Percentiles rank a stretch among this genome's conserved stretches.
Conservation (phyloP, 2,888 invertebrate genomes). For the Thyatira batis region DNA sequence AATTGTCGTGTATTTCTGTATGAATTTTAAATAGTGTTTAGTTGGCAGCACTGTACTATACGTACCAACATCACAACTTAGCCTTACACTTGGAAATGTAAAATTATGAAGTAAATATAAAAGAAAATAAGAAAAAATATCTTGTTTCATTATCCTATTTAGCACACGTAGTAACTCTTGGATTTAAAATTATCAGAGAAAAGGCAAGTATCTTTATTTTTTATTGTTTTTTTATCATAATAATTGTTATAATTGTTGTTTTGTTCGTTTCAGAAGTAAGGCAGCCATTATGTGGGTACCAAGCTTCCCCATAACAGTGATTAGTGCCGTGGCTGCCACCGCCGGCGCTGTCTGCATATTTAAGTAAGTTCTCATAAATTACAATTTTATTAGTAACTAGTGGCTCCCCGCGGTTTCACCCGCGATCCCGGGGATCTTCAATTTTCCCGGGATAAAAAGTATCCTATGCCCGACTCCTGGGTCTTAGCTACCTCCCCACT, state of each 20-base stretch:
- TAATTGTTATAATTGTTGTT: constrained; percentile 5
- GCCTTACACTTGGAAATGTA: constrained; percentile 56
- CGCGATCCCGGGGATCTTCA: no score
- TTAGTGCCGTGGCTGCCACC: constrained; percentile 77
- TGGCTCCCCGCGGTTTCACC: no score
- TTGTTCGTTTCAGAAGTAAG: constrained; percentile 5
- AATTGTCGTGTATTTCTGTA: background rate
- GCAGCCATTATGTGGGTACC: constrained; percentile 65
- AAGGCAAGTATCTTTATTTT: background rate
- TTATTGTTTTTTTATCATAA: background rate
- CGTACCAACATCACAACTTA: constrained; percentile 50
- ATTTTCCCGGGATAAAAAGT: no score
- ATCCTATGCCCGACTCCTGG: no score
- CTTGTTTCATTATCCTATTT: constrained; percentile 18
- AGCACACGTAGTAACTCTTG: background rate
- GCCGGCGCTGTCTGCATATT: constrained; percentile 80
- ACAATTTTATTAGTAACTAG: no score
- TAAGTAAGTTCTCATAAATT: constrained; percentile 68
- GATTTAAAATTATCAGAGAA: background rate
- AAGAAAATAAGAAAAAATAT: constrained; percentile 35
- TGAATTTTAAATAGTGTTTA: constrained; percentile 15
- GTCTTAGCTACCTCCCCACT: no score
- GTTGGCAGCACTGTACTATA: constrained; percentile 46
- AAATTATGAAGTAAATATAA: constrained; percentile 49
- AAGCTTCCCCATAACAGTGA: constrained; percentile 73